phyloP scores from a whole-genome alignment of 2,888 invertebrate genomes.

The Phaedon cochleariae region DNA sequence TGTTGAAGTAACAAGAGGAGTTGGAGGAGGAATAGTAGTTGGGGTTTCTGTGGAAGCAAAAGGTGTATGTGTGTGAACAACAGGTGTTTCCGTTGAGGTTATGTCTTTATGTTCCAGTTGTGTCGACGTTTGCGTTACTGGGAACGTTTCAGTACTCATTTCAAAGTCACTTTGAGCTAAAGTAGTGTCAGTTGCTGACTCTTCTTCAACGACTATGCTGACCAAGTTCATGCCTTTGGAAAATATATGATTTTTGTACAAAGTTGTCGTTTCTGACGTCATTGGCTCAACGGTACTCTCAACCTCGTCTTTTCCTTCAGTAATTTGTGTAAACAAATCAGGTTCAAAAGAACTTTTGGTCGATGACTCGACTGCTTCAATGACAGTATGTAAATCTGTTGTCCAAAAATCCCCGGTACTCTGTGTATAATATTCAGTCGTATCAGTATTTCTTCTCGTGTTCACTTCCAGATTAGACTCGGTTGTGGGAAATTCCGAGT shows the following conservation, averaged over 20 bases:
- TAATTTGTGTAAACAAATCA: not conserved
- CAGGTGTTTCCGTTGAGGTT: not conserved
- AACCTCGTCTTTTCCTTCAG: not conserved
- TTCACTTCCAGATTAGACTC: conserved; percentile 8
- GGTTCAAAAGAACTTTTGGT: not conserved
- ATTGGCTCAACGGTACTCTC: not conserved
- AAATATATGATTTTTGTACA: not conserved
- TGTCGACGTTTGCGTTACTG: conserved; percentile 16
- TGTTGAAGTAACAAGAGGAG: no score
- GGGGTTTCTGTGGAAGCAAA: not conserved
- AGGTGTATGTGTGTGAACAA: not conserved
- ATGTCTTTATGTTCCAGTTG: no score
- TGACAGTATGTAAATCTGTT: not conserved
- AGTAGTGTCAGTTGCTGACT: not conserved
- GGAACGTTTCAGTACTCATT: conserved; percentile 24
- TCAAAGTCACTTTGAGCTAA: not conserved
- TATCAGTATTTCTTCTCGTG: not conserved
- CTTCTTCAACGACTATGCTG: conserved; percentile 21
- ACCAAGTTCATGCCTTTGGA: conserved; percentile 18
- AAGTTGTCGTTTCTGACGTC: not conserved
- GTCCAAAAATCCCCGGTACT: not conserved
- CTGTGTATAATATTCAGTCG: conserved; percentile 12
- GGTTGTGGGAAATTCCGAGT: conserved; percentile 15
- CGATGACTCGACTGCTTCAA: not conserved
- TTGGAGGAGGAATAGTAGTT: not conserved